A percentile compares a stretch with the other conserved stretches of the same genome.
Conservation (phyloP, 2,888 invertebrate genomes). For the Andrena bucephala region DNA sequence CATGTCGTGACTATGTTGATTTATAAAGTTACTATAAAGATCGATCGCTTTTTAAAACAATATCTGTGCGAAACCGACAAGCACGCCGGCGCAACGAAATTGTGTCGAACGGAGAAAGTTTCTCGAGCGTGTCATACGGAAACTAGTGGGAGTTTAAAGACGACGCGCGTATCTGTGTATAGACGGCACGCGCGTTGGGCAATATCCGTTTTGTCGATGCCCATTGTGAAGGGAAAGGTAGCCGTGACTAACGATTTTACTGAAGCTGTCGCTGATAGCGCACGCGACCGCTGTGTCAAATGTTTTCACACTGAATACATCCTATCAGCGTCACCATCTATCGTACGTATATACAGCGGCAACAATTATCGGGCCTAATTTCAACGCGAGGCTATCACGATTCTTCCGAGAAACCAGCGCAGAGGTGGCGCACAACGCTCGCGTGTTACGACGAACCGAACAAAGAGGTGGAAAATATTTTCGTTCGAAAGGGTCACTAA, state of each 20-base stretch:
- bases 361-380: neutral
- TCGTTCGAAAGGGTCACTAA: constrained; percentile 3
- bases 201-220: constrained; percentile 66
- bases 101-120: constrained; percentile 70
- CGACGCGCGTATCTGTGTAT: constrained; percentile 51
- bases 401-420: neutral
- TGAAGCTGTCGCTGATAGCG: constrained; percentile 15
- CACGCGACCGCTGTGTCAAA: constrained; percentile 11
- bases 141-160: constrained; percentile 67
- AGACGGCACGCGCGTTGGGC: constrained; percentile 56
- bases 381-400: neutral
- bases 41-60: neutral
- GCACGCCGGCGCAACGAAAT: constrained; percentile 36
- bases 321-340: neutral
- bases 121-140: constrained; percentile 64
- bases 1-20: neutral
- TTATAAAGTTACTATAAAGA: neutral
- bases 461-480: neutral
- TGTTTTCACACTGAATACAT: constrained; percentile 5
- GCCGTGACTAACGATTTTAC: constrained; percentile 49
- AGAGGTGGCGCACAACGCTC: neutral
- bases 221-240: constrained; percentile 64
- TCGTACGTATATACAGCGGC: neutral
- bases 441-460: neutral
- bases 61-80: constrained; percentile 14